These are phyloP conservation scores for Epinotia bilunana DNA, from an alignment of 2,888 invertebrate species.

Conservation along the genomic window DNA sequence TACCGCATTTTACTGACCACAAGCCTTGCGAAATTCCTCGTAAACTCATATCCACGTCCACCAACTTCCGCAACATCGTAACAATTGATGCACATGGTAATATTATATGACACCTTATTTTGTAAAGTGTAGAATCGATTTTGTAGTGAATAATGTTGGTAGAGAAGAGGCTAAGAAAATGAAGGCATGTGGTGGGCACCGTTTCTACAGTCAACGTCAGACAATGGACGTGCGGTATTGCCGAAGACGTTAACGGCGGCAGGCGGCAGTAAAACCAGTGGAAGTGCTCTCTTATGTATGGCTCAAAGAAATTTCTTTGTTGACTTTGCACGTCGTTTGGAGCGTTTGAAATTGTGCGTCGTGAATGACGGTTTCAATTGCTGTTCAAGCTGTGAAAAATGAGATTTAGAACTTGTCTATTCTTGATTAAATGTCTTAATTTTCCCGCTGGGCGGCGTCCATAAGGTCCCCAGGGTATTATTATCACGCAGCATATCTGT, in stretches of 20 bases:
- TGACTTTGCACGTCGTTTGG: slow-evolving; percentile 23
- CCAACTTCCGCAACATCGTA: slow-evolving; percentile 14
- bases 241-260: slow-evolving; percentile 21
- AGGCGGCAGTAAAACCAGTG: slow-evolving; percentile 20
- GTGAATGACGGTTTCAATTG: neutral
- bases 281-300: slow-evolving; percentile 6
- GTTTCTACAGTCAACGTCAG: slow-evolving; percentile 7
- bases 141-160: too few species aligned
- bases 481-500: too few species aligned
- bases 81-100: neutral
- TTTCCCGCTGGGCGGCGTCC: too few species aligned
- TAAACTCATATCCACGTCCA: slow-evolving; percentile 57
- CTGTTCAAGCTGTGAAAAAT: neutral
- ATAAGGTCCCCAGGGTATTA: too few species aligned
- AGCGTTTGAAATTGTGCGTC: neutral
- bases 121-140: neutral
- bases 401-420: too few species aligned
- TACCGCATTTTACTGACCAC: slow-evolving; percentile 51
- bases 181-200: slow-evolving; percentile 17
- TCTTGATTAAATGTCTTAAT: too few species aligned
- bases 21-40: slow-evolving; percentile 60
- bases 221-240: slow-evolving; percentile 24
- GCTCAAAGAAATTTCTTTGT: slow-evolving; percentile 23
- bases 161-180: neutral
- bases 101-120: slow-evolving; percentile 9